Conservation (phyloP, 2,888 invertebrate genomes). For the Dexiosoma caninum region DNA sequence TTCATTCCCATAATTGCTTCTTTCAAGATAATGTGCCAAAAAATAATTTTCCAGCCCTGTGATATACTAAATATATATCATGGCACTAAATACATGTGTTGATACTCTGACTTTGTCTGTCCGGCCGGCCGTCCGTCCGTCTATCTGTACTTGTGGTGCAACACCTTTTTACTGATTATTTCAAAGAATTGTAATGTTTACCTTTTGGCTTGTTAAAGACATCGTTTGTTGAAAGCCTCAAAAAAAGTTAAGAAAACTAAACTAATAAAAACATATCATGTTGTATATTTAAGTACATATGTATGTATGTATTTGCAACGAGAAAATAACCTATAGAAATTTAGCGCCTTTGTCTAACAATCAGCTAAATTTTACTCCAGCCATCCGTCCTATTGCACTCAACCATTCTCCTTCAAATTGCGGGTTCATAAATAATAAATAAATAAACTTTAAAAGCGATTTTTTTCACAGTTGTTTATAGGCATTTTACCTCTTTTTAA, state of each 20-base stretch:
- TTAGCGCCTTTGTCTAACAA: slow-evolving; percentile 59
- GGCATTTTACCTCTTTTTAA: slow-evolving; percentile 18
- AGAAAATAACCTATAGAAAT: slow-evolving; percentile 44
- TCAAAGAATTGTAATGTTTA: slow-evolving; percentile 62
- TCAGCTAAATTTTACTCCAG: slow-evolving; percentile 13
- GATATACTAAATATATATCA: no score
- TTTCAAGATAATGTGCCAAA: no score
- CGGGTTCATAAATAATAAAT: slow-evolving; percentile 66
- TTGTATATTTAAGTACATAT: no score
- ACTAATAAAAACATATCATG: background rate
- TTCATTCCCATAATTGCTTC: no score
- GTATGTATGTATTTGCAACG: background rate
- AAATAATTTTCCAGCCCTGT: no score
- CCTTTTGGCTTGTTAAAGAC: slow-evolving; percentile 61
- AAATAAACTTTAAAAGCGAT: slow-evolving; percentile 59
- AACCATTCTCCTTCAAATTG: slow-evolving; percentile 50
- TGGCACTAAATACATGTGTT: no score
- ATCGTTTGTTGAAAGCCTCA: slow-evolving; percentile 37
- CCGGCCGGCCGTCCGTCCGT: background rate
- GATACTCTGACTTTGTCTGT: slow-evolving; percentile 11
- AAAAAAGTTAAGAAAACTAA: background rate
- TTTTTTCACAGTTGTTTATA: slow-evolving; percentile 62
- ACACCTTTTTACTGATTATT: slow-evolving; percentile 48
- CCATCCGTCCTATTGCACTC: slow-evolving; percentile 21
- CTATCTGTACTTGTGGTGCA: slow-evolving; percentile 28